A percentile compares a stretch with the other conserved stretches of the same genome.
Evolutionary conservation across 2,113 vertebrate species (phyloP).

Genomic region (Tachysurus fulvidraco): DNA sequence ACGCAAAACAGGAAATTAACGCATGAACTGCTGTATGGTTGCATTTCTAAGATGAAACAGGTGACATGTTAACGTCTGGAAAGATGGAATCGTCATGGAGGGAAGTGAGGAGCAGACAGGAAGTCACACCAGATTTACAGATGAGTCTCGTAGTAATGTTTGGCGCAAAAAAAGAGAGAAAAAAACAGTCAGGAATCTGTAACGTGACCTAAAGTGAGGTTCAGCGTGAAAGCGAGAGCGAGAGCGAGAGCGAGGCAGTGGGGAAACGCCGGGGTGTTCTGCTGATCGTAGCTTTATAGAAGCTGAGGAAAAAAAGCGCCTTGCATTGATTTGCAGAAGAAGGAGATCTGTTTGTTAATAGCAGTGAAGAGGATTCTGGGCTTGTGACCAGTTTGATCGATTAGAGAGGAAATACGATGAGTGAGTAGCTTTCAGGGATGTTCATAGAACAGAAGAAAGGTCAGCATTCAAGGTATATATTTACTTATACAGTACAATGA

Average conservation of each 20-base stretch:
- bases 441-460: not conserved
- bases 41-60: not conserved
- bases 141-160: not conserved
- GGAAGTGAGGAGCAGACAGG: not conserved
- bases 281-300: not conserved
- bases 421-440: not conserved
- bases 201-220: not conserved
- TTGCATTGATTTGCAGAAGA: not conserved
- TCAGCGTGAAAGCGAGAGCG: not conserved
- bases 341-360: not conserved
- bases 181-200: not conserved
- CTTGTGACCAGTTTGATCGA: not conserved
- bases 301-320: not conserved
- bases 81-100: not conserved
- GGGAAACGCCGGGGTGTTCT: not conserved
- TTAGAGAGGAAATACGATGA: not conserved
- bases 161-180: not conserved
- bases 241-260: not conserved
- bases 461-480: not conserved
- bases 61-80: not conserved
- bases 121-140: not conserved
- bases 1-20: not conserved
- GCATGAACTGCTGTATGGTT: not conserved
- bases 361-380: slow-evolving; percentile 7
- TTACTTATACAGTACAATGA: too few species aligned